These are phyloP conservation scores for Neodiprion lecontei DNA, from an alignment of 1,140 invertebrate genomes.

Conservation along the genomic window DNA sequence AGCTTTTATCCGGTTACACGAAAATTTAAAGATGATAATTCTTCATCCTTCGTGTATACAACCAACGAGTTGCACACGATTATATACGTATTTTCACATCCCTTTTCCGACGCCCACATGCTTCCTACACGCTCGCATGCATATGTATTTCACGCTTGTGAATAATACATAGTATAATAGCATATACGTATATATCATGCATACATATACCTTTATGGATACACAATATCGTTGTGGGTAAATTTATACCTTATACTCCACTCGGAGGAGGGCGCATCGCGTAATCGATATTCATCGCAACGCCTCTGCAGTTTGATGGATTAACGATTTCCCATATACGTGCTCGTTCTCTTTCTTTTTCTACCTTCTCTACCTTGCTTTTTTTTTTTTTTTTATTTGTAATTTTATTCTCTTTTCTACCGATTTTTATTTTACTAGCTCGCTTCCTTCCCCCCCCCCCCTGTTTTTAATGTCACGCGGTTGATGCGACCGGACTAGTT, in stretches of 20 bases:
- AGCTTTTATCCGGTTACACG: no score
- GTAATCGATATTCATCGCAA: background rate
- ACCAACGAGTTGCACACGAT: no score
- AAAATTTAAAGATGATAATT: no score
- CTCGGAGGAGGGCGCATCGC: constrained; percentile 1
- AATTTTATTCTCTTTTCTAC: background rate
- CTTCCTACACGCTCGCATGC: no score
- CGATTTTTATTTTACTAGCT: background rate
- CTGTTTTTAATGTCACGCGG: background rate
- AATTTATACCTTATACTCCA: background rate
- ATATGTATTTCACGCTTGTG: no score
- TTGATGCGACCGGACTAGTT: background rate
- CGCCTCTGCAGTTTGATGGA: background rate
- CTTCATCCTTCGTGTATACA: no score
- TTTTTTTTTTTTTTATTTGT: background rate
- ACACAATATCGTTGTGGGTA: background rate
- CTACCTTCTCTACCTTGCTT: background rate
- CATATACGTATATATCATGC: background rate
- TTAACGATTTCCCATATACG: background rate
- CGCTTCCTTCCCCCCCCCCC: background rate
- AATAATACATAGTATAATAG: no score
- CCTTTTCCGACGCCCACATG: no score
- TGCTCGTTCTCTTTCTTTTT: background rate
- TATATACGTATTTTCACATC: no score
- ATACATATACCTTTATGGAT: background rate